Evolutionary conservation across 2,797 vertebrate species (phyloP).

Genomic region (Notamacropus eugenii): DNA sequence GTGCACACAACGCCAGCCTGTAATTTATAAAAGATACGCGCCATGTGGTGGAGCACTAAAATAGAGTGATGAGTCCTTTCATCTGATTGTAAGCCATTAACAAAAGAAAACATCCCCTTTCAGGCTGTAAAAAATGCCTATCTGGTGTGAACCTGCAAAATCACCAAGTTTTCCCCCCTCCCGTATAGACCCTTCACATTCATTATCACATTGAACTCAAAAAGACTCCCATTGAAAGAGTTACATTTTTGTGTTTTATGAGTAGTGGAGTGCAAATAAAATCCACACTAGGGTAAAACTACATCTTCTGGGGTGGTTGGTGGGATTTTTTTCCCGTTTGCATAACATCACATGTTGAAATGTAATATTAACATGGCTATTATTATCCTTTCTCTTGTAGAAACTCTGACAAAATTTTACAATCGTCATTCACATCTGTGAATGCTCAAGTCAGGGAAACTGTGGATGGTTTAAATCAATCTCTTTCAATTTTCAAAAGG

Average conservation of each 20-base stretch:
- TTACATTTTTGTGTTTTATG: constrained; percentile 83
- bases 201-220: constrained; percentile 83
- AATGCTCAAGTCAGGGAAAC: constrained; percentile 42
- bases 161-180: constrained; percentile 81
- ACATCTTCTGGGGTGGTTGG: constrained; percentile 63
- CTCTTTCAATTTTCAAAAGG: constrained; percentile 74
- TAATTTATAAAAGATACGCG: constrained; percentile 92
- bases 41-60: constrained; percentile 90
- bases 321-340: constrained; percentile 43
- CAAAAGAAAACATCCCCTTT: constrained; percentile 92
- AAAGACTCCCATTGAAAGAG: constrained; percentile 83
- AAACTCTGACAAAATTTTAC: constrained; percentile 69
- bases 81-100: constrained; percentile 92
- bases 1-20: constrained; percentile 90
- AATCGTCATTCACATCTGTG: constrained; percentile 67
- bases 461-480: constrained; percentile 73
- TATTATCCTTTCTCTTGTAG: constrained; percentile 66
- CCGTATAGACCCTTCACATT: constrained; percentile 80
- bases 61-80: constrained; percentile 90
- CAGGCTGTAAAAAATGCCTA: constrained; percentile 89
- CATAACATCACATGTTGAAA: constrained; percentile 65
- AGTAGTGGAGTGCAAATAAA: constrained; percentile 80
- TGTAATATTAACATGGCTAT: constrained; percentile 75
- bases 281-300: constrained; percentile 78
- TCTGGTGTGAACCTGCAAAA: constrained; percentile 88